Conservation (phyloP, 2,888 invertebrate genomes). For the Bellardia bayeri region DNA sequence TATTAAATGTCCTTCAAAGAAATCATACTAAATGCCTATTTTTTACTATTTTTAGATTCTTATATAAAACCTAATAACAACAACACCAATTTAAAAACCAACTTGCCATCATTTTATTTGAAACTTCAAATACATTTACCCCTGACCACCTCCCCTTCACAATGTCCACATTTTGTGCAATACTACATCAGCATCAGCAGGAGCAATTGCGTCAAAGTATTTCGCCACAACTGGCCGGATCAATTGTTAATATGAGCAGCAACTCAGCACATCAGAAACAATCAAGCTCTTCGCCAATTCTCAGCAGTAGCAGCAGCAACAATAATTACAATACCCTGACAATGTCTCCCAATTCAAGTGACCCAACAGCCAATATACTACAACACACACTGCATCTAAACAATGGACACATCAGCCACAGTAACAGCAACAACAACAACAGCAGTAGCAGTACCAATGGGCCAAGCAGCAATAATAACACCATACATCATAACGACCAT, state of each 20-base stretch:
- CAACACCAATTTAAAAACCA: neutral
- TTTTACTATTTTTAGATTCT: neutral
- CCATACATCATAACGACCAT: constrained; percentile 86
- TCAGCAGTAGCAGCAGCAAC: constrained; percentile 68
- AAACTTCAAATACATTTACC: neutral
- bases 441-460: constrained; percentile 41
- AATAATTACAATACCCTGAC: constrained; percentile 64
- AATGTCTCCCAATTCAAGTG: constrained; percentile 66
- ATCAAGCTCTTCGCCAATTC: constrained; percentile 78
- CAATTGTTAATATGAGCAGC: constrained; percentile 68
- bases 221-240: constrained; percentile 74
- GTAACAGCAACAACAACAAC: constrained; percentile 51
- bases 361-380: constrained; percentile 60
- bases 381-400: constrained; percentile 64
- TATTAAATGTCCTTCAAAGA: no score
- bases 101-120: neutral
- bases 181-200: constrained; percentile 72
- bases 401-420: constrained; percentile 52
- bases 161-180: constrained; percentile 69
- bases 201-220: constrained; percentile 69
- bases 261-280: constrained; percentile 69
- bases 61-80: neutral
- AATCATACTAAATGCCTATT: no score
- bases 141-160: neutral
- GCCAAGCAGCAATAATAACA: constrained; percentile 48